Conservation (phyloP, 2,113 vertebrate genomes). For the Sebastes schlegelii region DNA sequence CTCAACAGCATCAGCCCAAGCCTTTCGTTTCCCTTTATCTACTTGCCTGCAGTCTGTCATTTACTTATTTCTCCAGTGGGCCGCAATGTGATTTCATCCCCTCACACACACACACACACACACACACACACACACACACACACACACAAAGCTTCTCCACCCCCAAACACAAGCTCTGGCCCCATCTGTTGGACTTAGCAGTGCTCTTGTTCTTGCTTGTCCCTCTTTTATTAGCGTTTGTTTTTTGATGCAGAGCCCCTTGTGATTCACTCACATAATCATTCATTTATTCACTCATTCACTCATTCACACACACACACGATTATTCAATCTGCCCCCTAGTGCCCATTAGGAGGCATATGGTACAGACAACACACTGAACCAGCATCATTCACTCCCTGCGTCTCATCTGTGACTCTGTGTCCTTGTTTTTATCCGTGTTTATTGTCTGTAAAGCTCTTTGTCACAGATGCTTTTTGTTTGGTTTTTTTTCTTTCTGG, state of each 20-base stretch:
- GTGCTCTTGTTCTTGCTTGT: conserved; percentile 40
- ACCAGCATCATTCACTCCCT: conserved; percentile 40
- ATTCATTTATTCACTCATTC: conserved; percentile 48
- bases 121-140: conserved; percentile 18
- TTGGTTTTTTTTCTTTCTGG: conserved; percentile 48
- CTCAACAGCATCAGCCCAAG: conserved; percentile 33
- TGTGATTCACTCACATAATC: conserved; percentile 36
- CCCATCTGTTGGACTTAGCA: conserved; percentile 36
- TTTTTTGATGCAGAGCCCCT: conserved; percentile 31
- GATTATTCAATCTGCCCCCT: conserved; percentile 51
- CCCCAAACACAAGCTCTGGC: conserved; percentile 30
- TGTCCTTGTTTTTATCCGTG: conserved; percentile 60
- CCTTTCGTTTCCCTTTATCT: conserved; percentile 62
- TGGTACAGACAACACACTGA: conserved; percentile 36
- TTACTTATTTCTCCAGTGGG: conserved; percentile 66
- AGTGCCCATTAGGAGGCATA: conserved; percentile 48
- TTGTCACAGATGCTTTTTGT: conserved; percentile 35
- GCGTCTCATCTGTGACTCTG: conserved; percentile 34
- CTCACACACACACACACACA: conserved; percentile 9
- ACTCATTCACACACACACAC: conserved; percentile 24
- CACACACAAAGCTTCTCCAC: conserved; percentile 16
- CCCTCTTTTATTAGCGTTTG: conserved; percentile 2
- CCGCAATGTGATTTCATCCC: conserved; percentile 40
- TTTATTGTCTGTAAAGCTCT: conserved; percentile 52
- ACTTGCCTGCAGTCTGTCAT: conserved; percentile 66